Evolutionary conservation across 1,140 invertebrate species (phyloP).

Genomic region (Zophobas morio): DNA sequence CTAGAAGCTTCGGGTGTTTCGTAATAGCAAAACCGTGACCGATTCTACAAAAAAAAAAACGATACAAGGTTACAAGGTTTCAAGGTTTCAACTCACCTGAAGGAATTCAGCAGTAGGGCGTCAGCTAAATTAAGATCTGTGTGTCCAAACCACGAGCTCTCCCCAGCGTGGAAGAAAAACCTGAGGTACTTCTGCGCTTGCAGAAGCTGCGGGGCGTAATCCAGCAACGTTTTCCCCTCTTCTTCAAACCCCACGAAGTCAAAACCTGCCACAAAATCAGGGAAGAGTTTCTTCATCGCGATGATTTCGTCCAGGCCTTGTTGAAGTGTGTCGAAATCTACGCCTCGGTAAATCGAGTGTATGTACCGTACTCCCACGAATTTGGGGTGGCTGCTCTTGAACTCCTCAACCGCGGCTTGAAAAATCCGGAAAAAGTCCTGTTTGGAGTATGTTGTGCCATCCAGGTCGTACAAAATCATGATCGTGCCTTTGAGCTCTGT

Average conservation of each 20-base stretch:
- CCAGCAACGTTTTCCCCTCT: conserved; percentile 73
- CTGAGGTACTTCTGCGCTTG: conserved; percentile 70
- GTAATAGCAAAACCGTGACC: conserved; percentile 77
- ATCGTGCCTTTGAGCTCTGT: conserved; percentile 78
- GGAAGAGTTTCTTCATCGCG: conserved; percentile 66
- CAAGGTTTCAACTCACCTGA: too few relatives aligned
- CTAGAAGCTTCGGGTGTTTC: conserved; percentile 82
- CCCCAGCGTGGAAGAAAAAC: conserved; percentile 84
- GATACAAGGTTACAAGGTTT: too few relatives aligned
- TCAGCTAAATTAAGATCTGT: conserved; percentile 75
- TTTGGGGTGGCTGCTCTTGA: conserved; percentile 71
- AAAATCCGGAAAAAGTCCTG: conserved; percentile 69
- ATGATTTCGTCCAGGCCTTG: conserved; percentile 68
- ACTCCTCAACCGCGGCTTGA: conserved; percentile 69
- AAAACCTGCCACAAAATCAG: conserved; percentile 79
- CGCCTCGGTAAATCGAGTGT: conserved; percentile 71
- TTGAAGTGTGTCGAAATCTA: conserved; percentile 60
- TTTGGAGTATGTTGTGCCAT: conserved; percentile 68
- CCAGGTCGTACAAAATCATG: conserved; percentile 69
- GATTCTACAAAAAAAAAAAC: conserved; percentile 66
- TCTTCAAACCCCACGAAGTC: conserved; percentile 86
- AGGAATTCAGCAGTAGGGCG: neutral
- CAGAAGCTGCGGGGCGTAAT: conserved; percentile 72
- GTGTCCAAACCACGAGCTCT: conserved; percentile 81
- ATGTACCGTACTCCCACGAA: conserved; percentile 79